Evolutionary conservation across 2,797 vertebrate species (phyloP), one percentile per base, ranked within the genome.

Genomic region (Octomys mimax): DNA sequence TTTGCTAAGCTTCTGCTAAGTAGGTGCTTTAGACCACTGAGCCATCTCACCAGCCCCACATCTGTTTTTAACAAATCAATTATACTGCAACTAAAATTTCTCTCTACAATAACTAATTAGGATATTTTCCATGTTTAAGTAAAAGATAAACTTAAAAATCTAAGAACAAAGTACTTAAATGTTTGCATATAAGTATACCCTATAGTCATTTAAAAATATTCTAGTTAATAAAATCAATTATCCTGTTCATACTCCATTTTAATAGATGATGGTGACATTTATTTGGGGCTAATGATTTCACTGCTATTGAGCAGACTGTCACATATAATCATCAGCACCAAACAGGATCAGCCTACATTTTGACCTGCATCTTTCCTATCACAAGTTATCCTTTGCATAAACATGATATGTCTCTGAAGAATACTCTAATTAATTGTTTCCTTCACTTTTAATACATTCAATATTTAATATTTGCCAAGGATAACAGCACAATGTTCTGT

Each of bases 401-500:
- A 68, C 18, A 73, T 14, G 28, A 18, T 79, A 87, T 21, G 28
- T 24, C 61, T 31, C 16, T 49, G 66, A 94, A 95, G 84, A 89
- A 82, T 13, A 92, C 92, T 28, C 57, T 36, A 71, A 85, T 75
- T 79, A 91, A 89, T 22, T 22, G 81, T 46, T 71, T 59, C 24
- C 11, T 95, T 94, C 28, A 81, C 54, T 95, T 87, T 71, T 64
- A 86, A 61, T 81, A 61, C 22, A 61, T 59, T 57, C 18, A 57
- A 61, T 61, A 84, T 71, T 92, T 89, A 97, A 59, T 85, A 80
- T 75, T 81, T 92, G 52, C 28, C 26, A 96, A 77, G 54, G 49
- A 94, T 95, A 92, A 91, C 12, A 88, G 90, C 28, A 54, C 4
- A 85, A 91, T 54, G 36, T 75, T 90, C 85, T 82, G 31, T 42